Percentiles rank a stretch among this genome's conserved stretches.
phyloP scores from a whole-genome alignment of 2,797 vertebrate species.

The Diceros bicornis region DNA sequence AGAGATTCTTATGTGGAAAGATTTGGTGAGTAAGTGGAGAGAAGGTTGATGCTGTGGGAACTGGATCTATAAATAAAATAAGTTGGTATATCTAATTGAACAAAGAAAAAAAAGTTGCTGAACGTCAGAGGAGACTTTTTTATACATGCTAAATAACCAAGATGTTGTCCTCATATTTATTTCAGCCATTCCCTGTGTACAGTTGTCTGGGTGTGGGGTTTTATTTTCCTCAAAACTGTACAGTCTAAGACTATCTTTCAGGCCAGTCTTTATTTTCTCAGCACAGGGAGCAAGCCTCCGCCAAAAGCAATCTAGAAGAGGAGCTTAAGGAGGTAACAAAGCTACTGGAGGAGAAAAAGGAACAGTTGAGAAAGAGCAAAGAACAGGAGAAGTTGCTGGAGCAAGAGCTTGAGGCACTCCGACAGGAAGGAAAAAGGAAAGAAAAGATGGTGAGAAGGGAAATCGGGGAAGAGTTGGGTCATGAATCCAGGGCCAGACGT shows the following conservation, averaged over 20 bases:
- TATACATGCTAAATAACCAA: background rate
- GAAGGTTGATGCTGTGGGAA: background rate
- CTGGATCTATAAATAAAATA: constrained; percentile 57
- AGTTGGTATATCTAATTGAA: constrained; percentile 29
- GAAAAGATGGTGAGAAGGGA: constrained; percentile 78
- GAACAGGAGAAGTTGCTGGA: constrained; percentile 75
- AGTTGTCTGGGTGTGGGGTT: background rate
- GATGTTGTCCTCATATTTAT: background rate
- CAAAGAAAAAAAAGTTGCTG: constrained; percentile 36
- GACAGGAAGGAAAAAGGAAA: constrained; percentile 74
- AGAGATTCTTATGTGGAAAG: constrained; percentile 60
- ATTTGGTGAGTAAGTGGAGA: background rate
- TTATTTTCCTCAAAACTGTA: background rate
- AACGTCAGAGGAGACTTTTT: background rate
- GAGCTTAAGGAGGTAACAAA: constrained; percentile 82
- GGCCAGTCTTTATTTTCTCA: constrained; percentile 46
- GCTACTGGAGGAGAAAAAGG: constrained; percentile 81
- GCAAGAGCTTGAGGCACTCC: constrained; percentile 77
- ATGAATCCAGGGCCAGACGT: background rate
- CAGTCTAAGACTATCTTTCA: background rate
- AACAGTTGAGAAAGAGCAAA: constrained; percentile 77
- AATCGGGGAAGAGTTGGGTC: background rate
- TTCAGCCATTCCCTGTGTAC: background rate
- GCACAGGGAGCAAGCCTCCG: constrained; percentile 80
- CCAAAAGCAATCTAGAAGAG: constrained; percentile 70